These are phyloP conservation scores for Mastomys natalensis DNA, from an alignment of 2,113 vertebrate species.

Conservation along the genomic window DNA sequence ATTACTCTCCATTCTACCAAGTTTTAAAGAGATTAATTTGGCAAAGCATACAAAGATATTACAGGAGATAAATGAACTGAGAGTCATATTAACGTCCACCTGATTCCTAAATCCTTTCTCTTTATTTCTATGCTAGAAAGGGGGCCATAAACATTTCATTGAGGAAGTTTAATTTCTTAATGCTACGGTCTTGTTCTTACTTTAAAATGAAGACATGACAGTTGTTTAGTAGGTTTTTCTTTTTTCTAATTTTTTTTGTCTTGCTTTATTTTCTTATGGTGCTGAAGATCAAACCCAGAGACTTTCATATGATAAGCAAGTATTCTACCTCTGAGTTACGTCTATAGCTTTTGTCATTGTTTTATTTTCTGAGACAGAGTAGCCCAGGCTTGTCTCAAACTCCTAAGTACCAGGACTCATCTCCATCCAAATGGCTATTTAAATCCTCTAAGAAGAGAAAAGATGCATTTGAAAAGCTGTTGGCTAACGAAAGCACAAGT, in stretches of 20 bases:
- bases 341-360: not conserved
- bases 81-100: constrained; percentile 43
- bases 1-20: not conserved
- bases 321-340: not conserved
- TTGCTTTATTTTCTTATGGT: not conserved
- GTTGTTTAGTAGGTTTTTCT: not conserved
- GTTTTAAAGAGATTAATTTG: constrained; percentile 58
- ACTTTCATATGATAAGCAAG: not conserved
- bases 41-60: constrained; percentile 43
- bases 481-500: constrained; percentile 44
- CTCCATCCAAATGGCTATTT: constrained; percentile 16
- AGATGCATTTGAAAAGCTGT: constrained; percentile 51
- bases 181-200: constrained; percentile 40
- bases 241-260: not conserved
- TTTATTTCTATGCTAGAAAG: constrained; percentile 46
- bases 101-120: constrained; percentile 1
- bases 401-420: not conserved
- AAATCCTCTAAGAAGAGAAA: constrained; percentile 52
- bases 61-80: not conserved
- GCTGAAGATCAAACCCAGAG: not conserved
- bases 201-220: constrained; percentile 52
- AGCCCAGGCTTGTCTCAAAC: not conserved
- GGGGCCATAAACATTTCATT: not conserved
- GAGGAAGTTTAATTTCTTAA: not conserved
- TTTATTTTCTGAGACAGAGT: not conserved